Evolutionary conservation across 2,113 vertebrate genomes (phyloP), one percentile per base, ranked within the genome.

Genomic region (Myotis lucifugus): DNA sequence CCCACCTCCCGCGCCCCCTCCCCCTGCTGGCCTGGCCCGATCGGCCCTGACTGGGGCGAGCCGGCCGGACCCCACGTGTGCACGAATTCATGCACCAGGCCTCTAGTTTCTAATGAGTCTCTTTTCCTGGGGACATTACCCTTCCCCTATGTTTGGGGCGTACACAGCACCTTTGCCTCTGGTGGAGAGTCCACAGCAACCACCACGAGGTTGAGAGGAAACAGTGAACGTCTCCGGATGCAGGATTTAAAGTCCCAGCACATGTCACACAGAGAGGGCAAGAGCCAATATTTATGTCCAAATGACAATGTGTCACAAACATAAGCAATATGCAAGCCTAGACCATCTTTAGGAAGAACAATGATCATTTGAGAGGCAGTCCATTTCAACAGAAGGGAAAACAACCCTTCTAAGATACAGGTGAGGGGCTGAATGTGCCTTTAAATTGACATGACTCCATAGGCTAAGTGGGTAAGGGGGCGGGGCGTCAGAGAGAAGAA

Each of bases 1-100:
- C 59, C 23, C 10, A 27, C 4, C 59, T 61, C 59, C 59, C 3
- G 0, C 23, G 0, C 3, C 3, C 10, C 23, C 59, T 61, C 59
- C 10, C 59, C 25, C 9, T 19, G 17, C 54, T 56, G 19, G 19
- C 54, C 18, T 7, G 8, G 54, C 54, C 54, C 19, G 2, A 23
- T 27, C 0, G 1, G 59, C 59, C 56, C 59, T 61, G 25, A 61
- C 27, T 0, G 4, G 59, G 59, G 25, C 3, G 1, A 23, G 23
- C 59, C 2, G 4, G 59, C 59, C 1, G 9, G 59, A 61, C 59
- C 23, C 59, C 25, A 61, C 10, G 9, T 12, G 25, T 61, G 10
- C 23, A 61, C 1, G 2, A 61, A 61, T 61, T 61, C 3, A 8
- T 61, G 59, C 59, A 61, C 23, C 1, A 0, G 59, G 59, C 59